These are phyloP conservation scores for Girardia tigrina DNA, from an alignment of 2,888 invertebrate genomes.

Conservation along the genomic window DNA sequence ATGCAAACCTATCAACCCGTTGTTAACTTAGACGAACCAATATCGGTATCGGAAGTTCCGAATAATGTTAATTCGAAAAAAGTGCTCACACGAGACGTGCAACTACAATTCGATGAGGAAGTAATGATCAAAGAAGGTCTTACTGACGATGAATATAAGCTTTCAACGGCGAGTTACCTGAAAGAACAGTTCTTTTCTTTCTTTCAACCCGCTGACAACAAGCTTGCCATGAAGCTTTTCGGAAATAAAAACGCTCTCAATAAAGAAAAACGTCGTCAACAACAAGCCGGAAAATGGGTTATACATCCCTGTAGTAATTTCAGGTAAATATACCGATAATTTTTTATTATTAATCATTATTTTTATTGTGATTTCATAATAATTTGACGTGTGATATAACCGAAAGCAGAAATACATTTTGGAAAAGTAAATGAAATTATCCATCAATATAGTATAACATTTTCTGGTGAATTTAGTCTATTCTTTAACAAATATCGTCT, in stretches of 20 bases:
- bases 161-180: constrained; percentile 38
- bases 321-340: constrained; percentile 71
- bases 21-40: neutral
- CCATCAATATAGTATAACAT: no score
- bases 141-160: neutral
- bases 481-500: no score
- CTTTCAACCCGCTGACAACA: constrained; percentile 97
- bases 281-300: constrained; percentile 93
- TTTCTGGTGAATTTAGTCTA: no score
- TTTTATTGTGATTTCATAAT: no score
- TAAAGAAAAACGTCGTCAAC: constrained; percentile 93
- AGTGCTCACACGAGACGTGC: neutral
- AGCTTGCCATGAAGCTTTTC: constrained; percentile 96
- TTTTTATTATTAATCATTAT: no score
- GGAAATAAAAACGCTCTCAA: constrained; percentile 94
- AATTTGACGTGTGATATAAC: no score
- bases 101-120: constrained; percentile 25
- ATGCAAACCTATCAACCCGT: neutral
- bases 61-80: neutral
- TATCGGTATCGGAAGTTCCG: neutral
- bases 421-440: no score
- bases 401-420: no score
- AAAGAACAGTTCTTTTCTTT: constrained; percentile 53
- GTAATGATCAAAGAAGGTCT: constrained; percentile 27
- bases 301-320: constrained; percentile 98